Percentiles rank a stretch among this genome's conserved stretches.
These are phyloP conservation scores for Prinia subflava DNA, from an alignment of 2,113 vertebrate species.

Conservation along the genomic window DNA sequence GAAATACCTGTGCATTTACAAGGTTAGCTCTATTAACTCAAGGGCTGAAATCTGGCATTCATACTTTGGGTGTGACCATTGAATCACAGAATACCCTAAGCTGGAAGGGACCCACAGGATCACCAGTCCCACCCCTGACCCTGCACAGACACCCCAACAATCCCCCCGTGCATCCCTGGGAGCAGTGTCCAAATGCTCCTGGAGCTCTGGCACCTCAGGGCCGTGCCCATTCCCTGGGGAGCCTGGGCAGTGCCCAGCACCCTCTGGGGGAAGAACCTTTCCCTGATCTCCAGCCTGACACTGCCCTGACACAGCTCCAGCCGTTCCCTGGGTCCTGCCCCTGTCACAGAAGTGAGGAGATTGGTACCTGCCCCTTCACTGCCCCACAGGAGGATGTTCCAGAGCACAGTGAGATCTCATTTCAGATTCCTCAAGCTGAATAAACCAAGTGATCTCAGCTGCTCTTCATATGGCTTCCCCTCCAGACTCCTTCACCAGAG, in stretches of 20 bases:
- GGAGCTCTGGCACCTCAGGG: not conserved
- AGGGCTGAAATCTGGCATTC: not conserved
- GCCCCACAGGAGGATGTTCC: not conserved
- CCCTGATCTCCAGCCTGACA: rapidly evolving
- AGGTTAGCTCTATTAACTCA: not conserved
- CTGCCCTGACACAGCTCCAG: not conserved
- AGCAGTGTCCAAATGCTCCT: rapidly evolving
- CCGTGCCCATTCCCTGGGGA: not conserved
- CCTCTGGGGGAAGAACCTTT: not conserved
- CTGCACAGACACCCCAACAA: not conserved
- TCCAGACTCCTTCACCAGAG: not conserved
- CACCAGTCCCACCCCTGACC: rapidly evolving
- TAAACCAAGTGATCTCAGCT: not conserved
- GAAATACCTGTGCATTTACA: not conserved
- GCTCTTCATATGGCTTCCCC: not conserved
- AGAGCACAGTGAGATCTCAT: not conserved
- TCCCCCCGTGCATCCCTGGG: not conserved
- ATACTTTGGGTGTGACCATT: not conserved
- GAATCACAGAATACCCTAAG: not conserved
- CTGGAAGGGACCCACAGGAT: not conserved
- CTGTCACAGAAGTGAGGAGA: not conserved
- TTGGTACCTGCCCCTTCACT: not conserved
- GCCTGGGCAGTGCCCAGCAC: not conserved
- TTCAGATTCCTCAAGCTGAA: not conserved
- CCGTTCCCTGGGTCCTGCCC: rapidly evolving